Conservation (phyloP, 2,888 invertebrate genomes). For the Salticus scenicus region DNA sequence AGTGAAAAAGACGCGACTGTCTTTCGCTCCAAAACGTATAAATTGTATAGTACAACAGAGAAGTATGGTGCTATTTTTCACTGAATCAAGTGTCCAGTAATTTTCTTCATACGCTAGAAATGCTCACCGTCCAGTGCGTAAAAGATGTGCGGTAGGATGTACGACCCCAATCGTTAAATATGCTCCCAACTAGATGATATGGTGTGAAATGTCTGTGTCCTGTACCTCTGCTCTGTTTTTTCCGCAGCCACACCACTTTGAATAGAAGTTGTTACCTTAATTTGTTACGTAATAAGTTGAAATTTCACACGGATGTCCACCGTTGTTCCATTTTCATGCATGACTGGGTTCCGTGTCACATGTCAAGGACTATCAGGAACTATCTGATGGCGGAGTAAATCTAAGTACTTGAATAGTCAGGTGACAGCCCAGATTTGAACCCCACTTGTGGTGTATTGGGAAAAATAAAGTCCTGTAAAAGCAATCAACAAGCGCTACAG, state of each 20-base stretch:
- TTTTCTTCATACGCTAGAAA: too few species aligned
- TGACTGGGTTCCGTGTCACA: neutral
- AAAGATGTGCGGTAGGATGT: too few species aligned
- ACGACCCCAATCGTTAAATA: too few species aligned
- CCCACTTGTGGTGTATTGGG: neutral
- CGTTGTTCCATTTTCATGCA: neutral
- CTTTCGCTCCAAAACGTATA: too few species aligned
- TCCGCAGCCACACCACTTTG: neutral
- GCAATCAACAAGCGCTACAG: neutral
- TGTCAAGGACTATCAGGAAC: neutral
- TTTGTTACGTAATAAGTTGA: neutral
- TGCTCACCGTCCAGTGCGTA: too few species aligned
- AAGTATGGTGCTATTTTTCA: too few species aligned
- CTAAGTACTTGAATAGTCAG: neutral
- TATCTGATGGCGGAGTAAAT: neutral
- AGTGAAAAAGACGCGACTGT: too few species aligned
- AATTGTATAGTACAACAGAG: too few species aligned
- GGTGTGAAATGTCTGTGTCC: neutral
- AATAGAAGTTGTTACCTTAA: neutral
- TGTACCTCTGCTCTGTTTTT: neutral
- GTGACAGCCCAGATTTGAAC: neutral
- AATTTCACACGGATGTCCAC: neutral
- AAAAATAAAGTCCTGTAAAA: neutral
- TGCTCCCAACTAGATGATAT: too few species aligned
- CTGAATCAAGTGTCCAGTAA: too few species aligned